Evolutionary conservation across 2,797 vertebrate genomes (phyloP).

Genomic region (Tapirus indicus): DNA sequence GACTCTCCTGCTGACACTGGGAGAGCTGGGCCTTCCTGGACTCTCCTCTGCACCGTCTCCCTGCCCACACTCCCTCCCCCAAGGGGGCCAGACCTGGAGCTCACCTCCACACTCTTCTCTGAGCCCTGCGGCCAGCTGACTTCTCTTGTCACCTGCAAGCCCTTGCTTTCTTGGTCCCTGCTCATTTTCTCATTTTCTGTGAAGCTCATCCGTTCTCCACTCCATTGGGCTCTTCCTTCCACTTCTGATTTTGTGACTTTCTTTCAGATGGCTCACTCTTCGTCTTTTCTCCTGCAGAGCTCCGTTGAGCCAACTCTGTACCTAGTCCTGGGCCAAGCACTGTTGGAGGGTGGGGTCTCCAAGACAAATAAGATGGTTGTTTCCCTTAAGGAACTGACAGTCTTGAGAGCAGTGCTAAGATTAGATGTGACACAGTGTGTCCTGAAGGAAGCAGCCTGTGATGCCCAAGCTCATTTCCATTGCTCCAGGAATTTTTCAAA

Average conservation of each 20-base stretch:
- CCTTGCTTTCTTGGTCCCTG: not conserved
- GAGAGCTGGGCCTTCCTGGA: not conserved
- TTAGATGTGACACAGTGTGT: not conserved
- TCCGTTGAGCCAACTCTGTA: not conserved
- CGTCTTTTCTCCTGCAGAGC: not conserved
- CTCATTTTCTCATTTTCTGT: not conserved
- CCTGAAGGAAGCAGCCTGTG: not conserved
- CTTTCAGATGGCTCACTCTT: rapidly evolving
- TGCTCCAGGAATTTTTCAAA: not conserved
- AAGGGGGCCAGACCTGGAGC: not conserved
- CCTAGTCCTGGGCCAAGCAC: rapidly evolving
- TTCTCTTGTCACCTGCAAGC: not conserved
- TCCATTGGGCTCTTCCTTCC: not conserved
- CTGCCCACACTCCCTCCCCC: not conserved
- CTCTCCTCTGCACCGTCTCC: not conserved
- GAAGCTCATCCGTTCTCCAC: not conserved
- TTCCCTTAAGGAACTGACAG: not conserved
- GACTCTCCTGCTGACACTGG: not conserved
- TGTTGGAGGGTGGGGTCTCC: not conserved
- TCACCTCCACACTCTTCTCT: too few species aligned
- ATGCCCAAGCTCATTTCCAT: not conserved
- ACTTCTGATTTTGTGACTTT: rapidly evolving
- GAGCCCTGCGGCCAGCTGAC: not conserved
- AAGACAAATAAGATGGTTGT: not conserved
- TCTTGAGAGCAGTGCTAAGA: not conserved